A percentile compares a stretch with the other conserved stretches of the same genome.
These are phyloP conservation scores for Gnatocerus cornutus DNA, from an alignment of 2,888 invertebrate species.

Conservation along the genomic window DNA sequence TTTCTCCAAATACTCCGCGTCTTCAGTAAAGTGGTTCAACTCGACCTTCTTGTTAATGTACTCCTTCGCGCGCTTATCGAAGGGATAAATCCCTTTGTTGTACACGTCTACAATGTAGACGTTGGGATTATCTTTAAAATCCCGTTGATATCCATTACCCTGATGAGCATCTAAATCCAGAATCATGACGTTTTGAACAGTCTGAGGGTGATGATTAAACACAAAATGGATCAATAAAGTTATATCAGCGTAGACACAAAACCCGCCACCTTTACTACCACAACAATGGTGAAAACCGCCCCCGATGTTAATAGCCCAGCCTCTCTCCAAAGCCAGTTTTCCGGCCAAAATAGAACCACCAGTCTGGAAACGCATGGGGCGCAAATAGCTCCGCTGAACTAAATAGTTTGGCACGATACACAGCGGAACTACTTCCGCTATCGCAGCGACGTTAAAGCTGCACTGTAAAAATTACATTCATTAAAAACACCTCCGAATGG, in stretches of 20 bases:
- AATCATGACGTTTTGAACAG: constrained; percentile 83
- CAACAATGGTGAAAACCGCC: constrained; percentile 95
- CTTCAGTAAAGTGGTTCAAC: constrained; percentile 75
- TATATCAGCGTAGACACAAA: constrained; percentile 93
- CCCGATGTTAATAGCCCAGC: constrained; percentile 93
- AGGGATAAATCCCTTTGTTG: constrained; percentile 87
- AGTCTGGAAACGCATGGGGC: constrained; percentile 86
- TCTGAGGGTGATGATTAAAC: constrained; percentile 72
- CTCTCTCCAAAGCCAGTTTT: constrained; percentile 85
- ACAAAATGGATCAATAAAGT: constrained; percentile 83
- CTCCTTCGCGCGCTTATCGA: constrained; percentile 82
- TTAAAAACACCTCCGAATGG: too few relatives aligned
- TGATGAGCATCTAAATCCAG: constrained; percentile 95
- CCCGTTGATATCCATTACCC: constrained; percentile 91
- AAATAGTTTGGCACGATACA: constrained; percentile 84
- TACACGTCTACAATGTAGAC: constrained; percentile 94
- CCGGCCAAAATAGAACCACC: constrained; percentile 90
- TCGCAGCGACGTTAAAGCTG: constrained; percentile 85
- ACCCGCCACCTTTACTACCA: constrained; percentile 84
- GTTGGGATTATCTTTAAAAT: constrained; percentile 80
- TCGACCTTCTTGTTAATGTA: constrained; percentile 81
- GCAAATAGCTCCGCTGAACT: constrained; percentile 83
- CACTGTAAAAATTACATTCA: constrained; percentile 75
- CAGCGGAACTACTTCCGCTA: constrained; percentile 85
- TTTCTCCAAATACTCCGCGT: constrained; percentile 80